Evolutionary conservation across 2,113 vertebrate genomes (phyloP).

Genomic region (Myotis brandtii): DNA sequence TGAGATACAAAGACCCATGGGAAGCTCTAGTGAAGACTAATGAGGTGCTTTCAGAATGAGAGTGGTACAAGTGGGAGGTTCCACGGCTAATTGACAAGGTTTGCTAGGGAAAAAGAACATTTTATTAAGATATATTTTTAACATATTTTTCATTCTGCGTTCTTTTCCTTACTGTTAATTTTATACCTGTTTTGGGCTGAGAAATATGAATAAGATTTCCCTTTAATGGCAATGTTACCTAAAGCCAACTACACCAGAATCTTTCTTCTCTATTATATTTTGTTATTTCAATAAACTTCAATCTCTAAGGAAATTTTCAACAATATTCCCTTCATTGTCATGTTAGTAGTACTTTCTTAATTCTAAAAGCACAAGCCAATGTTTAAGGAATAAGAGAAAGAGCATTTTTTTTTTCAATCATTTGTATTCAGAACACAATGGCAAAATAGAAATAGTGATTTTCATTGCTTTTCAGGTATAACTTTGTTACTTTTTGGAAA

Average conservation of each 20-base stretch:
- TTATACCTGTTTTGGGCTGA: conserved; percentile 11
- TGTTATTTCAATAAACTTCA: conserved; percentile 20
- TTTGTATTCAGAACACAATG: not conserved
- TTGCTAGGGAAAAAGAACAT: not conserved
- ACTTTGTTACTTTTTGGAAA: conserved; percentile 21
- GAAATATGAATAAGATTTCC: conserved; percentile 23
- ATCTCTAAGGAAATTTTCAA: not conserved
- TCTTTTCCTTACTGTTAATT: conserved; percentile 38
- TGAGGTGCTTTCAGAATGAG: not conserved
- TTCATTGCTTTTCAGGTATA: not conserved
- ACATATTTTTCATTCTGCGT: conserved; percentile 11
- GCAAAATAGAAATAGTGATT: not conserved
- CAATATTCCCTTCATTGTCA: not conserved
- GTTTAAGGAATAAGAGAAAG: not conserved
- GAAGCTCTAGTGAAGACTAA: not conserved
- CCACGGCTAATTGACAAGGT: not conserved
- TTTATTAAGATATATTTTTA: conserved; percentile 35
- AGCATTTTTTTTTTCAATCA: not conserved
- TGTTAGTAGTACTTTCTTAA: not conserved
- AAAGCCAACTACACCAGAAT: not conserved
- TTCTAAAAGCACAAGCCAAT: not conserved
- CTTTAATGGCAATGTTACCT: conserved; percentile 2
- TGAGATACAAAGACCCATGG: not conserved
- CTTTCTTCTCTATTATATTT: not conserved
- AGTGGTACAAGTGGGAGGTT: not conserved